phyloP scores from a whole-genome alignment of 1,140 invertebrate species.

The Leptonema lineaticorne region DNA sequence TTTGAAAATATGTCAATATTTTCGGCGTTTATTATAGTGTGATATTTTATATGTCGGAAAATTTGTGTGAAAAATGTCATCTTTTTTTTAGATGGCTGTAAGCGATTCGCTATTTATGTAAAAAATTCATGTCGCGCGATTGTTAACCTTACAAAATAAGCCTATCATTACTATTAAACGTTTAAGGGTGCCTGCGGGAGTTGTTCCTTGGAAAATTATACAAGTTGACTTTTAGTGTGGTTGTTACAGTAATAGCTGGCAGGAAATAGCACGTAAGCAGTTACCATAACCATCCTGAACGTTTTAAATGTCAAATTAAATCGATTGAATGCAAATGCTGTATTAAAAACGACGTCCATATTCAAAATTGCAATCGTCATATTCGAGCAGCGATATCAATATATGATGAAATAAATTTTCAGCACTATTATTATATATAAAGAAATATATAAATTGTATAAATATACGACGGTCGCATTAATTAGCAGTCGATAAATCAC shows the following conservation, averaged over 20 bases:
- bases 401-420: too few species aligned
- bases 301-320: conserved; percentile 28
- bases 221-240: conserved; percentile 31
- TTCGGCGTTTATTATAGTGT: too few species aligned
- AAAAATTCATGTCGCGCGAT: conserved; percentile 26
- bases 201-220: conserved; percentile 31
- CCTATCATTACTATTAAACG: conserved; percentile 34
- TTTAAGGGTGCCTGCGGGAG: conserved; percentile 28
- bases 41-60: too few species aligned
- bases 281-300: conserved; percentile 17
- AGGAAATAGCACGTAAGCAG: conserved; percentile 13
- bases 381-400: too few species aligned
- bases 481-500: too few species aligned
- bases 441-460: too few species aligned
- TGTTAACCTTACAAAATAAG: conserved; percentile 27
- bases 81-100: not conserved
- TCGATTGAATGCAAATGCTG: conserved; percentile 20
- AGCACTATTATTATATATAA: too few species aligned
- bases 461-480: too few species aligned
- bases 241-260: conserved; percentile 23
- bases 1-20: too few species aligned
- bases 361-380: conserved; percentile 1
- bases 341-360: too few species aligned
- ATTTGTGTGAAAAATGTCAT: too few species aligned
- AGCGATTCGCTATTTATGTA: conserved; percentile 19